Evolutionary conservation across 1,140 invertebrate species (phyloP).

Genomic region (Hyles euphorbiae): DNA sequence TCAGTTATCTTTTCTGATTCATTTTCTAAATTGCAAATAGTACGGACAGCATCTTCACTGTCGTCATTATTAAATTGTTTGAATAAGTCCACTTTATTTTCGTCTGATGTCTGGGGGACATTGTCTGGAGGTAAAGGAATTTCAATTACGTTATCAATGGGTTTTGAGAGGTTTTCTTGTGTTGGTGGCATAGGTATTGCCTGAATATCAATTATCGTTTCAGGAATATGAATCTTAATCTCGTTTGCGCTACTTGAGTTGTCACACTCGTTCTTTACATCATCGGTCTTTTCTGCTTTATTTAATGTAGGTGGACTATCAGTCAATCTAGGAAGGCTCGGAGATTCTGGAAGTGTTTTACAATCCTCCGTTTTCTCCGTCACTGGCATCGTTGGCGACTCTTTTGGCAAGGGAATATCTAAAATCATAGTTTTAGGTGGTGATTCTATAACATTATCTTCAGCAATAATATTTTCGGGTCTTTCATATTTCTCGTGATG

Average conservation of each 20-base stretch:
- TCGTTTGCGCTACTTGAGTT: constrained; percentile 27
- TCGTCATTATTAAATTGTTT: constrained; percentile 45
- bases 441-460: constrained; percentile 32
- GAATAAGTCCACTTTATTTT: constrained; percentile 44
- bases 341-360: constrained; percentile 49
- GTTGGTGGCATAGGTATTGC: constrained; percentile 61
- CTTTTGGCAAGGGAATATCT: constrained; percentile 58
- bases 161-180: constrained; percentile 48
- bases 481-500: constrained; percentile 68
- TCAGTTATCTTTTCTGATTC: constrained; percentile 43
- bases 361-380: constrained; percentile 44
- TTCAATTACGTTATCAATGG: constrained; percentile 45
- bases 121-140: constrained; percentile 39
- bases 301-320: constrained; percentile 58
- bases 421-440: constrained; percentile 49
- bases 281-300: constrained; percentile 30
- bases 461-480: constrained; percentile 31
- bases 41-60: constrained; percentile 87
- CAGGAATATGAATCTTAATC: too few species aligned
- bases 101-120: background rate
- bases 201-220: constrained; percentile 35
- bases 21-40: constrained; percentile 60
- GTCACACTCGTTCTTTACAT: constrained; percentile 15
- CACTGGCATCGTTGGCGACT: constrained; percentile 31
- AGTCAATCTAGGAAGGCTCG: constrained; percentile 67